Evolutionary conservation across 1,140 invertebrate genomes (phyloP), one percentile per base, ranked within the genome.

Genomic region (Zaprionus gabonicus): DNA sequence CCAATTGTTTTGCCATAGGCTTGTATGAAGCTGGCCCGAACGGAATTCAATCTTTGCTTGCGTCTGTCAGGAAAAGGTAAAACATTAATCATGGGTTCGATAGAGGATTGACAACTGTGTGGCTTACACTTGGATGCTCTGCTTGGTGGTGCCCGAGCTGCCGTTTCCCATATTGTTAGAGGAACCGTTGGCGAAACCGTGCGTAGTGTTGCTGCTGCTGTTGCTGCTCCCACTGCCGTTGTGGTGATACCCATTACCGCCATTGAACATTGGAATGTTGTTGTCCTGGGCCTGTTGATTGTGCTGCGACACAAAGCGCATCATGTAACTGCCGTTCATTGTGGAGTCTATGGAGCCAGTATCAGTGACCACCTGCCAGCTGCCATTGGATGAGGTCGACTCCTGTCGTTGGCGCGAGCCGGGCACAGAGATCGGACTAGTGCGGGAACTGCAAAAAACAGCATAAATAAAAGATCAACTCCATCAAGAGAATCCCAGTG

Each of bases 361-460:
- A 31, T 95, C 95, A 10, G 95, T 95, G 57, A 96, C 95, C 84
- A 96, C 94, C 81, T 96, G 95, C 95, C 95, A 96, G 78, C 95
- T 96, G 55, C 87, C 87, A 65, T 91, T 91, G 34, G 91, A 92
- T 3, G 93, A 93, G 7, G 93, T 91, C 2, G 95, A 95, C 76
- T 95, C 95, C 64, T 95, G 94, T 17, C 95, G 92, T 76, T 95
- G 94, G 17, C 95, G 93, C 7, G 94, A 66, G 20, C 90, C 80
- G 31, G 92, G 94, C 58, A 95, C 95, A 7, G 95, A 94, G 10
- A 95, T 94, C n/a, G 95, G 95, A 76, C 95, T 95, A 27, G 94
- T 95, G 67, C 94, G 91, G 65, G 93, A 94, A 25, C 90, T 91
- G 12, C 13, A 70, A 53, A 13, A n/a, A 13, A 7, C 2, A 6